phyloP scores from a whole-genome alignment of 2,888 invertebrate species.

The Ichneumoninae sp. region DNA sequence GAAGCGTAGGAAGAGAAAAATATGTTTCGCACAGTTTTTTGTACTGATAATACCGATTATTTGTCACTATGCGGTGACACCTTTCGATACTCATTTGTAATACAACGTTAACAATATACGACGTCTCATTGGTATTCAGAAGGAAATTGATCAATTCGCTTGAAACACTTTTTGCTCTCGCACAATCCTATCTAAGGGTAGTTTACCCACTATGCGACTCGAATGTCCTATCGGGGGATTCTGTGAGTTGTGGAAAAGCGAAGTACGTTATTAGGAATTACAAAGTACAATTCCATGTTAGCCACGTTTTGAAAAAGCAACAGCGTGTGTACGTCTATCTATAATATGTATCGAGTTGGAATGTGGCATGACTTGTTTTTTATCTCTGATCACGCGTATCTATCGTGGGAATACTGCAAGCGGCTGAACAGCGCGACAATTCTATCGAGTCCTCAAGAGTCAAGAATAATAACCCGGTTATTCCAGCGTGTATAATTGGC shows the following conservation, averaged over 20 bases:
- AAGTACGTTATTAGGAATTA: constrained; percentile 28
- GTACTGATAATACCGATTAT: constrained; percentile 47
- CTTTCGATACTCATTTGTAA: constrained; percentile 40
- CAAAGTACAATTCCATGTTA: constrained; percentile 52
- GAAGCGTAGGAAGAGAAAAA: constrained; percentile 45
- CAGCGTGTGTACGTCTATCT: constrained; percentile 21
- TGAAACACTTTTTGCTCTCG: constrained; percentile 36
- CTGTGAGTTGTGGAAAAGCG: constrained; percentile 32
- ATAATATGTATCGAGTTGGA: constrained; percentile 33
- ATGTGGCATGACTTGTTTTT: constrained; percentile 31
- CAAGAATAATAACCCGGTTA: constrained; percentile 36
- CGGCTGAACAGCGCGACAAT: constrained; percentile 17
- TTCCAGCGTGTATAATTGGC: constrained; percentile 41
- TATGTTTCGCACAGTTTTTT: constrained; percentile 54
- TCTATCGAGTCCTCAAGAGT: constrained; percentile 51
- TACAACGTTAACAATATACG: constrained; percentile 49
- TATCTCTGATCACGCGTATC: not conserved
- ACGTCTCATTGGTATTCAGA: constrained; percentile 7
- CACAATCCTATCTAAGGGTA: constrained; percentile 35
- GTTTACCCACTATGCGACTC: constrained; percentile 22
- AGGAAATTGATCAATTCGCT: constrained; percentile 21
- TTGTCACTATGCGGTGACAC: constrained; percentile 19
- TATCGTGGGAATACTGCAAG: constrained; percentile 51
- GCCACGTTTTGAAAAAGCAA: constrained; percentile 39
- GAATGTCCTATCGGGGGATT: constrained; percentile 20